These are phyloP conservation scores for Ispidina lecontei DNA, from an alignment of 2,797 vertebrate genomes.

Conservation along the genomic window DNA sequence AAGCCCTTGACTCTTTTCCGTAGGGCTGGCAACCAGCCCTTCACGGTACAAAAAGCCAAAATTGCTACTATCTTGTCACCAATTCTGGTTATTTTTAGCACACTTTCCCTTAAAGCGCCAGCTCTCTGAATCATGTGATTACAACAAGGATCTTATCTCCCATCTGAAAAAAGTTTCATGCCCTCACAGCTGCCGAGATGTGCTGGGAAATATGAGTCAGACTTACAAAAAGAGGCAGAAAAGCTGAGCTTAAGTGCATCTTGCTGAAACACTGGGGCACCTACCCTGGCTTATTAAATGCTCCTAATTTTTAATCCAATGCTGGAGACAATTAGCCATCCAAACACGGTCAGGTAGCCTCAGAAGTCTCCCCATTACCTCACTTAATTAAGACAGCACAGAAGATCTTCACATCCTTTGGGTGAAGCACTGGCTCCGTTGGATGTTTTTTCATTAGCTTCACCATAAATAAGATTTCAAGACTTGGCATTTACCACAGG, in stretches of 20 bases:
- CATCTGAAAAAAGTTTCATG: constrained; percentile 39
- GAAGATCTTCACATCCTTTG: constrained; percentile 36
- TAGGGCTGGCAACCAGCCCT: constrained; percentile 37
- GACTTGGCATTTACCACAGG: constrained; percentile 51
- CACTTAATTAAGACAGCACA: constrained; percentile 59
- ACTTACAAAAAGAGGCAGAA: not conserved
- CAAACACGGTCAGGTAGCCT: constrained; percentile 19
- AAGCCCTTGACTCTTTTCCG: not conserved
- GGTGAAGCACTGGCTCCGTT: constrained; percentile 13
- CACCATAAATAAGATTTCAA: constrained; percentile 67
- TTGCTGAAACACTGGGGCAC: not conserved
- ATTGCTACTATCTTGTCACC: constrained; percentile 47
- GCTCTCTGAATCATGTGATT: constrained; percentile 28
- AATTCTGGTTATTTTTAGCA: constrained; percentile 44
- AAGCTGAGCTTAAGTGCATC: not conserved
- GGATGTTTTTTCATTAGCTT: constrained; percentile 51
- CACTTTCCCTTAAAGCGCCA: constrained; percentile 23
- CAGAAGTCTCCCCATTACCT: not conserved
- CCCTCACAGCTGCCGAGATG: constrained; percentile 57
- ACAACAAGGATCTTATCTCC: constrained; percentile 12
- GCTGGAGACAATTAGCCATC: constrained; percentile 27
- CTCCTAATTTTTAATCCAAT: constrained; percentile 9
- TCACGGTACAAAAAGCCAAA: constrained; percentile 26
- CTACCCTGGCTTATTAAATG: constrained; percentile 14
- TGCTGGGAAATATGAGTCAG: constrained; percentile 62